These are phyloP conservation scores for Delphinus delphis DNA, from an alignment of 2,113 vertebrate species.

Conservation along the genomic window DNA sequence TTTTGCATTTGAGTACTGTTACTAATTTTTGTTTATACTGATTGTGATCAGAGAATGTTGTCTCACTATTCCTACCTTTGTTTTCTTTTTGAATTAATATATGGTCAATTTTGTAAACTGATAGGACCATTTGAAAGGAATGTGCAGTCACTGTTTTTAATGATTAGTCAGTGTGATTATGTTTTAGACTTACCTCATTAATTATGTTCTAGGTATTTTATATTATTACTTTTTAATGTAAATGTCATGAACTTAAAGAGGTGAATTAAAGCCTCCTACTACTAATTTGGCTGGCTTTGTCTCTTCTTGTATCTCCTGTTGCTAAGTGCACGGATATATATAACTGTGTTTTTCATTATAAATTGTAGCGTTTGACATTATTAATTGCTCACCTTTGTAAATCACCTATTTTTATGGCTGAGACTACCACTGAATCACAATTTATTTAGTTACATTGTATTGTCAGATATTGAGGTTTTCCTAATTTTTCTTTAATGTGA, in stretches of 20 bases:
- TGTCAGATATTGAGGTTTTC: not conserved
- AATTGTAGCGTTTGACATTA: not conserved
- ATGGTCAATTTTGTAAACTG: not conserved
- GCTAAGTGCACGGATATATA: not conserved
- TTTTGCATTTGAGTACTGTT: not conserved
- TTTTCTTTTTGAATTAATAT: slow-evolving; percentile 7
- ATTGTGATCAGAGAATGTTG: not conserved
- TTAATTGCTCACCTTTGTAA: not conserved
- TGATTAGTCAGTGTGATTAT: not conserved
- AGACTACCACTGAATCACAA: not conserved
- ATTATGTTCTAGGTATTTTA: not conserved
- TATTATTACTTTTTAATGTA: not conserved
- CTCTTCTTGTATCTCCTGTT: not conserved
- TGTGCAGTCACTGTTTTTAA: not conserved
- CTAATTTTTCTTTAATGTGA: not conserved
- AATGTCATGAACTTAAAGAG: not conserved
- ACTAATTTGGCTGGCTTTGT: not conserved
- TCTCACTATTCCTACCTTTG: not conserved
- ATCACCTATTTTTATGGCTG: not conserved
- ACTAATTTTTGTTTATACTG: not conserved
- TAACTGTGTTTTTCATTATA: not conserved
- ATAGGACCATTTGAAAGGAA: not conserved
- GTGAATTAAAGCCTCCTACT: not conserved
- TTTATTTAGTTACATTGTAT: not conserved
- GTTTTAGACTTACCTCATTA: not conserved